These are phyloP conservation scores for Elephas maximus DNA, from an alignment of 2,113 vertebrate species.

Conservation along the genomic window DNA sequence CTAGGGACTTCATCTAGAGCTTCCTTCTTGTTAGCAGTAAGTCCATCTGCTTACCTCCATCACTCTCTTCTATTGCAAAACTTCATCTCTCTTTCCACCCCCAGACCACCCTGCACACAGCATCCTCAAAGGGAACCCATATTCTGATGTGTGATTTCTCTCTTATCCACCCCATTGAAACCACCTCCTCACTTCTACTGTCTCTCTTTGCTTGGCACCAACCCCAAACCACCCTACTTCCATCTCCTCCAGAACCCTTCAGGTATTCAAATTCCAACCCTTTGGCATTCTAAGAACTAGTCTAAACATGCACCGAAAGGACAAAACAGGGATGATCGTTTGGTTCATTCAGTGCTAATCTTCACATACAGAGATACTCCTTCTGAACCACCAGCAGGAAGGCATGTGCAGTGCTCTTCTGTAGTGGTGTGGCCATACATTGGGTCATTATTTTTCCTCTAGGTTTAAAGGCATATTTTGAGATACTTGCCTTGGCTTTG, in stretches of 20 bases:
- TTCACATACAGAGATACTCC: background rate
- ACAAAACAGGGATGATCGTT: background rate
- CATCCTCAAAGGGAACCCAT: background rate
- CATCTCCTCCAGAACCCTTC: background rate
- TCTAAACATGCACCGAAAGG: background rate
- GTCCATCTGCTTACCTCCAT: background rate
- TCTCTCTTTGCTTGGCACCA: background rate
- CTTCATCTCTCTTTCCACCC: background rate
- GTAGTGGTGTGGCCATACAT: background rate
- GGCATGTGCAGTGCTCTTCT: background rate
- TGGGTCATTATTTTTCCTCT: background rate
- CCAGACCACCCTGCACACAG: background rate
- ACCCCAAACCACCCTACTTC: background rate
- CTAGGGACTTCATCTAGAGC: background rate
- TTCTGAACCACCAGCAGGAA: background rate
- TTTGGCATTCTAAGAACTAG: background rate
- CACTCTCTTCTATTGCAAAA: background rate
- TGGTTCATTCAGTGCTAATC: background rate
- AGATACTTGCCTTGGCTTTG: background rate
- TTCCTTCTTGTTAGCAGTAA: background rate
- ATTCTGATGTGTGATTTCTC: background rate
- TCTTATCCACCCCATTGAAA: background rate
- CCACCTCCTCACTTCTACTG: rapidly evolving
- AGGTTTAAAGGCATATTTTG: background rate
- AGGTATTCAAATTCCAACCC: background rate